Evolutionary conservation across 2,113 vertebrate genomes (phyloP).

Genomic region (Numida meleagris): DNA sequence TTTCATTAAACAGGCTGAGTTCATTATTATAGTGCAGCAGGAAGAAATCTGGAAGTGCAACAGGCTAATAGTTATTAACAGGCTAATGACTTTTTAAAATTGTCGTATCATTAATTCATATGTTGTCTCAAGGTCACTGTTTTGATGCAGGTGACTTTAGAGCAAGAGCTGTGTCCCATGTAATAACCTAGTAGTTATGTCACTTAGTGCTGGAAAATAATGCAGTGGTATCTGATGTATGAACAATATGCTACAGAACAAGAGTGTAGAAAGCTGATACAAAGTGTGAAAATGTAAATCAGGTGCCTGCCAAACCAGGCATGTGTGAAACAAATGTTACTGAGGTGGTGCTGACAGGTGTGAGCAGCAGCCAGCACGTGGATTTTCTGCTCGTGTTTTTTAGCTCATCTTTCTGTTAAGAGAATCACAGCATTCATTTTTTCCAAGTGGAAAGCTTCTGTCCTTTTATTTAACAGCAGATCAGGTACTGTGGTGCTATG

Average conservation of each 20-base stretch:
- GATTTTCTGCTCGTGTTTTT: neutral
- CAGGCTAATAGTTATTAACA: neutral
- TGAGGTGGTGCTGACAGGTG: constrained; percentile 28
- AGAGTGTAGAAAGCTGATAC: neutral
- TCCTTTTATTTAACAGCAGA: neutral
- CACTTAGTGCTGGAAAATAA: neutral
- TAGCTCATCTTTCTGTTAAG: neutral
- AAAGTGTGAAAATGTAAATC: constrained; percentile 59
- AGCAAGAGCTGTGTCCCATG: neutral
- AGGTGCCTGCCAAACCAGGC: constrained; percentile 36
- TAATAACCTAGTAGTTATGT: neutral
- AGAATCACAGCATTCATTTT: neutral
- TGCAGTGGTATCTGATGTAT: neutral
- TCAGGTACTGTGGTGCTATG: neutral
- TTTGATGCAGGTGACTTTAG: neutral
- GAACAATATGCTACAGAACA: neutral
- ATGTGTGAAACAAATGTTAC: constrained; percentile 46
- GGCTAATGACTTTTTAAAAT: neutral
- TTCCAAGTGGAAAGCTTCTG: neutral
- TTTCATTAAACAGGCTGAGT: neutral
- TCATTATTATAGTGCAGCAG: neutral
- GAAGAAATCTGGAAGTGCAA: neutral
- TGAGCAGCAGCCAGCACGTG: neutral
- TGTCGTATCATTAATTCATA: neutral
- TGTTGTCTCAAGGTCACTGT: neutral